Conservation (phyloP, 2,888 invertebrate species). For the Apoda limacodes region DNA sequence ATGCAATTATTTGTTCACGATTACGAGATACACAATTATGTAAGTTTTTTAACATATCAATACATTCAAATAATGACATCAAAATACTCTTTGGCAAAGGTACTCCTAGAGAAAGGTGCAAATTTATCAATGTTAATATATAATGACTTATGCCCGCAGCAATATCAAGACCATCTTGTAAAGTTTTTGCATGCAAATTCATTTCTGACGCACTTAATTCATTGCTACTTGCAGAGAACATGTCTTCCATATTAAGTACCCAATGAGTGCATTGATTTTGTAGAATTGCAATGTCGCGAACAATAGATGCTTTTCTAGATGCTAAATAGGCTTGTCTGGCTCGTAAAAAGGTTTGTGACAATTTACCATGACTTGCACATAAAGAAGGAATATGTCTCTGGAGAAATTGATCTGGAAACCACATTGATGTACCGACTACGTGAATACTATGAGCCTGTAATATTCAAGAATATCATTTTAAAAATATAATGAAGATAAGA, state of each 20-base stretch:
- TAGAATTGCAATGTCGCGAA: conserved; percentile 70
- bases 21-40: conserved; percentile 78
- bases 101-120: conserved; percentile 77
- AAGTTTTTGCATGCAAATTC: conserved; percentile 47
- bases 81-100: conserved; percentile 84
- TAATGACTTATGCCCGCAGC: conserved; percentile 73
- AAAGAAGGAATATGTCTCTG: conserved; percentile 71
- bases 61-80: conserved; percentile 80
- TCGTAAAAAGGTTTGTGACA: conserved; percentile 52
- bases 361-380: conserved; percentile 60
- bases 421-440: conserved; percentile 82
- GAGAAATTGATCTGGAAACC: conserved; percentile 89
- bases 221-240: conserved; percentile 40
- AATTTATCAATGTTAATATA: conserved; percentile 68
- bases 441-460: conserved; percentile 81
- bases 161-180: conserved; percentile 73
- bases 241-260: conserved; percentile 46
- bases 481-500: conserved; percentile 7
- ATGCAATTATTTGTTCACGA: conserved; percentile 76
- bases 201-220: conserved; percentile 57
- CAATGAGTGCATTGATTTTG: conserved; percentile 44
- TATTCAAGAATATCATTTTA: too few species aligned
- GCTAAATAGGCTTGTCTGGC: conserved; percentile 69
- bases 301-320: conserved; percentile 67
- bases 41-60: conserved; percentile 84